Evolutionary conservation across 2,888 invertebrate species (phyloP).

Genomic region (Habroteleia sp.): DNA sequence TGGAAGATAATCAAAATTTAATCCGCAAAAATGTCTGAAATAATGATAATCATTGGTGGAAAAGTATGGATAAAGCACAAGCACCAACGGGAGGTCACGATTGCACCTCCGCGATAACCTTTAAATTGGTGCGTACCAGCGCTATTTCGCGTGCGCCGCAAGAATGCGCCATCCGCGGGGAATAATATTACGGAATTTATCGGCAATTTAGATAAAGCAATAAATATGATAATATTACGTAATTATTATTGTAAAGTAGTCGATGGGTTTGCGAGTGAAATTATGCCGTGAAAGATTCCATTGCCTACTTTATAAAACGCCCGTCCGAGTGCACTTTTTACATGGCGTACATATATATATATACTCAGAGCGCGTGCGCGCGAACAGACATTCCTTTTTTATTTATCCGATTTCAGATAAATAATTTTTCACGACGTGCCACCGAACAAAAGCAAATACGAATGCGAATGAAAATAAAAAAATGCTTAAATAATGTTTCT

Average conservation of each 20-base stretch:
- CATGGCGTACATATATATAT: too few species aligned
- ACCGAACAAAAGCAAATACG: not conserved
- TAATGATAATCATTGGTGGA: conserved; percentile 38
- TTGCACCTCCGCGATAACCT: conserved; percentile 45
- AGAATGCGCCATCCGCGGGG: conserved; percentile 14
- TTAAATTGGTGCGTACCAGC: conserved; percentile 44
- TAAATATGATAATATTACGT: conserved; percentile 40
- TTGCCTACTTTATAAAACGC: not conserved
- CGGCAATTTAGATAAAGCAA: conserved; percentile 42
- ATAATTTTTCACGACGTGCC: not conserved
- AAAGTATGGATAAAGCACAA: conserved; percentile 19
- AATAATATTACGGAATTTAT: conserved; percentile 40
- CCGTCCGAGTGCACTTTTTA: not conserved
- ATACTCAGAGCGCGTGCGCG: too few species aligned
- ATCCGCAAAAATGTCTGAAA: conserved; percentile 25
- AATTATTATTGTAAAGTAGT: conserved; percentile 28
- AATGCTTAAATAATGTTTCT: too few species aligned
- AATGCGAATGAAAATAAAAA: too few species aligned
- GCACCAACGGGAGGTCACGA: conserved; percentile 37
- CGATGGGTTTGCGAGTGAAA: conserved; percentile 10
- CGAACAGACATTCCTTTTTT: too few species aligned
- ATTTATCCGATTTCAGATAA: not conserved
- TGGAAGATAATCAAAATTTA: conserved; percentile 31
- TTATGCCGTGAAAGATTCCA: conserved; percentile 16
- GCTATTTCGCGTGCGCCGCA: conserved; percentile 29